phyloP scores from a whole-genome alignment of 2,113 vertebrate genomes.

The Anthoscopus minutus region DNA sequence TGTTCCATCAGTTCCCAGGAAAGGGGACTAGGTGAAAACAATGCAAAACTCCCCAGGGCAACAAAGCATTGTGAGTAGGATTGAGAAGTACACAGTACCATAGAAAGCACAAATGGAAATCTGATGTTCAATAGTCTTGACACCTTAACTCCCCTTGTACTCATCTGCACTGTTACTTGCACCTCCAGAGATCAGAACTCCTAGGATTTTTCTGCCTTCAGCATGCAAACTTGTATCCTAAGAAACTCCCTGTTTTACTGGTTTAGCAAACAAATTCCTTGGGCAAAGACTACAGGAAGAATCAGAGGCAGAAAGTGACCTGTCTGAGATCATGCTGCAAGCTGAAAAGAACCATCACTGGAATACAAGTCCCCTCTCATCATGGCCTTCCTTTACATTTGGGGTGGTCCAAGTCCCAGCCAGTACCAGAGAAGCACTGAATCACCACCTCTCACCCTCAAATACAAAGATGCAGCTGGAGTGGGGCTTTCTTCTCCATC shows the following conservation, averaged over 20 bases:
- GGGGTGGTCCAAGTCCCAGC: not conserved
- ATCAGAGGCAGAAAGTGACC: not conserved
- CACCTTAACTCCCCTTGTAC: not conserved
- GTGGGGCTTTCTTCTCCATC: not conserved
- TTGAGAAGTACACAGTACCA: not conserved
- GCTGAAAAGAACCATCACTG: not conserved
- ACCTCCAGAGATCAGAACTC: not conserved
- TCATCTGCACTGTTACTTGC: not conserved
- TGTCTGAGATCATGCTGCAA: not conserved
- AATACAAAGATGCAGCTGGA: not conserved
- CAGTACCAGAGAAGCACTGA: not conserved
- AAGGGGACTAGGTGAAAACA: not conserved
- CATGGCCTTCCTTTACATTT: not conserved
- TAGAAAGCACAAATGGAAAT: not conserved
- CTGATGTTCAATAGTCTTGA: not conserved
- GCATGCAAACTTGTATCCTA: not conserved
- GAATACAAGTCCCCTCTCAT: not conserved
- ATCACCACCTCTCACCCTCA: not conserved
- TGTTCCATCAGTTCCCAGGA: not conserved
- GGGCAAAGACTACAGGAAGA: not conserved
- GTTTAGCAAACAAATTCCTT: not conserved
- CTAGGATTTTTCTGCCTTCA: not conserved
- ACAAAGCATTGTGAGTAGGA: fast-evolving
- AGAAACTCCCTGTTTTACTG: not conserved
- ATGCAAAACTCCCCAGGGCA: not conserved